phyloP scores from a whole-genome alignment of 2,113 vertebrate species.

The Cathartes aura region DNA sequence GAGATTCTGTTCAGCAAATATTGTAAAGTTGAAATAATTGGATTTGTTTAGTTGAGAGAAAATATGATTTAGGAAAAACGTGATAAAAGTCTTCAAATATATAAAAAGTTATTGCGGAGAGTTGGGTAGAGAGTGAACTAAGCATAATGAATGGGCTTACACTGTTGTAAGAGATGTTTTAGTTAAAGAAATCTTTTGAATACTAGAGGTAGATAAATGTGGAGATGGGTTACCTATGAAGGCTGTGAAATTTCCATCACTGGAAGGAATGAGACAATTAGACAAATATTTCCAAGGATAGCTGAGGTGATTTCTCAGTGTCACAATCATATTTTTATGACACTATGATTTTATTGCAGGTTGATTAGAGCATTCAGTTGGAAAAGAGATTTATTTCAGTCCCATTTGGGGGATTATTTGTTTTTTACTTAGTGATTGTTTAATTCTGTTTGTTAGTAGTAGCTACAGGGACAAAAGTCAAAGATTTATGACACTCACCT shows the following conservation, averaged over 20 bases:
- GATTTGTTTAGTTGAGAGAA: not conserved
- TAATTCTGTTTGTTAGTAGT: not conserved
- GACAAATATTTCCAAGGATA: not conserved
- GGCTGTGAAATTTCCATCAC: not conserved
- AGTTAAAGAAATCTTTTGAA: not conserved
- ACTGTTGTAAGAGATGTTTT: not conserved
- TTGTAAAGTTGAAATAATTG: not conserved
- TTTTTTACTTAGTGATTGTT: not conserved
- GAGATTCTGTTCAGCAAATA: not conserved
- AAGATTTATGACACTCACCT: not conserved
- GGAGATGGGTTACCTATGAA: not conserved
- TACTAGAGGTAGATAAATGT: not conserved
- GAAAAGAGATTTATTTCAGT: not conserved
- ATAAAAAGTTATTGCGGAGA: not conserved
- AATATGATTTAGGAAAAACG: not conserved
- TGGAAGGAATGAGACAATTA: not conserved
- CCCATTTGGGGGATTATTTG: not conserved
- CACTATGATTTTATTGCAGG: not conserved
- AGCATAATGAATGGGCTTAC: not conserved
- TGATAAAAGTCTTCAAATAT: not conserved
- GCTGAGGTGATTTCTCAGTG: not conserved
- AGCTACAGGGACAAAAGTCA: not conserved
- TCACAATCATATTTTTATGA: not conserved
- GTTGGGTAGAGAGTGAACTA: not conserved
- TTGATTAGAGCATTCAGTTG: not conserved